These are phyloP conservation scores for Sebastes itinus DNA, from an alignment of 2,797 vertebrate species.

Conservation along the genomic window DNA sequence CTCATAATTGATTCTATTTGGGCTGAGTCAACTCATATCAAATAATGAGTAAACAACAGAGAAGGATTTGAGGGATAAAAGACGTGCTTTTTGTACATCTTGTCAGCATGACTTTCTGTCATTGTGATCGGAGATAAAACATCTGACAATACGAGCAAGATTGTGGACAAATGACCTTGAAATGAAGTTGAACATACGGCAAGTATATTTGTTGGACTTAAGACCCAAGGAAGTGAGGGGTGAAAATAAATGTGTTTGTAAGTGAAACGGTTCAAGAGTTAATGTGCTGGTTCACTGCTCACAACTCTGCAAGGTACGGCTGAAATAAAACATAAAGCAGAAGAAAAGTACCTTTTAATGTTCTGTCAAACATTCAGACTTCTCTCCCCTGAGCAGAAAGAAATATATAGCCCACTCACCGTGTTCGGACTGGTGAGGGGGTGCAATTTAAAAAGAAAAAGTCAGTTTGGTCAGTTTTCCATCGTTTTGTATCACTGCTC, in stretches of 20 bases:
- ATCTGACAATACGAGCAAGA: not conserved
- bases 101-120: slow-evolving; percentile 7
- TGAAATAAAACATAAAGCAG: slow-evolving; percentile 23
- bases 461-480: not conserved
- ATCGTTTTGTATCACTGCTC: not conserved
- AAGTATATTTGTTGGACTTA: not conserved
- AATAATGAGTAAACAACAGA: slow-evolving; percentile 57
- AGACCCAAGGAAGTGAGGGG: not conserved
- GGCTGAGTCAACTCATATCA: slow-evolving; percentile 60
- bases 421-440: not conserved
- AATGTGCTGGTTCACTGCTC: slow-evolving; percentile 18
- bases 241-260: not conserved
- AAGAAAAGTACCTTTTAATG: not conserved
- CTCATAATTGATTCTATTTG: slow-evolving; percentile 65
- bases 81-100: slow-evolving; percentile 17
- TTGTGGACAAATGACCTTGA: not conserved
- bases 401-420: not conserved
- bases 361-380: slow-evolving; percentile 2
- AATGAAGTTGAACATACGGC: not conserved
- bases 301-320: not conserved
- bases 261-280: slow-evolving; percentile 7
- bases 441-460: not conserved
- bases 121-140: not conserved
- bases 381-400: not conserved
- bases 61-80: slow-evolving; percentile 23